Evolutionary conservation across 2,888 invertebrate genomes (phyloP).

Genomic region (Aethes cnicana): DNA sequence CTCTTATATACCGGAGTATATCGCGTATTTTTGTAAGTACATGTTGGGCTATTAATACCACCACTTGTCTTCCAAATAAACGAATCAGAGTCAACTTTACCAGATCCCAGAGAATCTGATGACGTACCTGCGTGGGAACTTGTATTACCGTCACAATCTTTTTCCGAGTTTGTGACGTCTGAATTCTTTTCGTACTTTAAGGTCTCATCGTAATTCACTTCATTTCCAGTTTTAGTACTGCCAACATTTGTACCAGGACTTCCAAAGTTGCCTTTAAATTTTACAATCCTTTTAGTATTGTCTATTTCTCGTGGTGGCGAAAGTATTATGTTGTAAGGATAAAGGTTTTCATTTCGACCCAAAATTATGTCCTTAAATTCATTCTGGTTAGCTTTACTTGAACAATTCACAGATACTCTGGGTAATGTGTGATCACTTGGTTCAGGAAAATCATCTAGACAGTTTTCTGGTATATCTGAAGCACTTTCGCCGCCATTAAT

Average conservation of each 20-base stretch:
- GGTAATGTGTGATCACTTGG: slow-evolving; percentile 57
- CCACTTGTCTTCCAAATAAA: slow-evolving; percentile 55
- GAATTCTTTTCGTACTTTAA: not conserved
- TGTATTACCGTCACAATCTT: slow-evolving; percentile 34
- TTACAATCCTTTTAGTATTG: slow-evolving; percentile 55
- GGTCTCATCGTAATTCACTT: not conserved
- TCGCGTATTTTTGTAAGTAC: slow-evolving; percentile 37
- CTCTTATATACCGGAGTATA: slow-evolving; percentile 53
- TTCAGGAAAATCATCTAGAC: slow-evolving; percentile 61
- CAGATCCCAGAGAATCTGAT: slow-evolving; percentile 56
- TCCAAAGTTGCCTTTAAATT: slow-evolving; percentile 48
- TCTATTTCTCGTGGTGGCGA: slow-evolving; percentile 65
- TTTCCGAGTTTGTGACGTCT: slow-evolving; percentile 33
- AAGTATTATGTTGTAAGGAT: slow-evolving; percentile 71
- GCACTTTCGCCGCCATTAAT: slow-evolving; percentile 37
- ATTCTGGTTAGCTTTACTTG: slow-evolving; percentile 40
- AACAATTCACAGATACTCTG: slow-evolving; percentile 49
- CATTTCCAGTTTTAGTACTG: not conserved
- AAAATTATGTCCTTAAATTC: slow-evolving; percentile 69
- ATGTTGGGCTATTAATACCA: slow-evolving; percentile 35
- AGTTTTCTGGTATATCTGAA: slow-evolving; percentile 30
- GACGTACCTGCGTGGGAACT: slow-evolving; percentile 39
- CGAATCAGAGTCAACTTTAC: slow-evolving; percentile 55
- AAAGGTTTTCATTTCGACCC: slow-evolving; percentile 61
- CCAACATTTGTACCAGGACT: not conserved